Evolutionary conservation across 2,113 vertebrate species (phyloP), one percentile per base, ranked within the genome.

Genomic region (Cygnus buccinator): DNA sequence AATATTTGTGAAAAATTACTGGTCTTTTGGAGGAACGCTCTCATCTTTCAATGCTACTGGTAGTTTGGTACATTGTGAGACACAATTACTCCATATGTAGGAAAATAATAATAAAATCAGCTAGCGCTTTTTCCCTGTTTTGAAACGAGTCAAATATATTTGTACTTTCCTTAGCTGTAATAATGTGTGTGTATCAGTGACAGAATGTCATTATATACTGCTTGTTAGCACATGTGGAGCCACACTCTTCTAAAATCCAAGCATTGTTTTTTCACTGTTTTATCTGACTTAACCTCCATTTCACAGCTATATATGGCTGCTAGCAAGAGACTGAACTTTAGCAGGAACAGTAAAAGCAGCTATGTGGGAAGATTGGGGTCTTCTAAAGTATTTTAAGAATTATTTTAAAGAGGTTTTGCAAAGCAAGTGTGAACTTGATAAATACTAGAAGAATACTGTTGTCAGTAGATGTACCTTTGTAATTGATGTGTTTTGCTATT

Each of bases 261-360:
- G 0, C 5, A 1, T 16, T 73, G 59, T 0, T 59, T 81, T 88
- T 75, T 71, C 62, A 6, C 81, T 23, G 19, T 44, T 58, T 15
- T 35, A 1, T 57, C 9, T 77, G 80, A 44, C 46, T 79, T 94
- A 77, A 91, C 79, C 88, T 83, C 44, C 48, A 2, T 70, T 96
- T 93, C 82, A 80, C 77, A 93, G 68, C 89, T 78, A 86, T 55
- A 25, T 88, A 46, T 81, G 84, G 85, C 84, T 95, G 70, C 81
- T 74, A 55, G 72, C 73, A 90, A 80, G 84, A 50, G 46, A 43
- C 41, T 1, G 13, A 94, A 61, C 79, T 74, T 57, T 33, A 46
- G 52, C 67, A 84, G 78, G 83, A 94, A 28, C 52, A 66, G 68
- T 46, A 28, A 66, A 91, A 86, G 31, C 25, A 80, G 52, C 43